These are phyloP conservation scores for Elgaria multicarinata DNA, from an alignment of 2,113 vertebrate genomes.

Conservation along the genomic window DNA sequence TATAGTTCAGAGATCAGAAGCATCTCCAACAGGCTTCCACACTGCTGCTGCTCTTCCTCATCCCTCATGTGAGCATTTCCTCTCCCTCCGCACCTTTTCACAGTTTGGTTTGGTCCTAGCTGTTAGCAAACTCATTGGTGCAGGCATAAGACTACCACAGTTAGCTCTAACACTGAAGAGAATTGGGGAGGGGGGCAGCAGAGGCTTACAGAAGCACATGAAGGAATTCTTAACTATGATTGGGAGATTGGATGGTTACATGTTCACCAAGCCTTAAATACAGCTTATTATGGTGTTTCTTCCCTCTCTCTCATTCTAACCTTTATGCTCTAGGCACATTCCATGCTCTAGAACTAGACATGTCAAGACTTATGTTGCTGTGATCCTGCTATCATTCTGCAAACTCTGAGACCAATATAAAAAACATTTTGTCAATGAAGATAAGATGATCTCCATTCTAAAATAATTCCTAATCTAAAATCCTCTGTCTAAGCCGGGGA, in stretches of 20 bases:
- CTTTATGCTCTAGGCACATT: background rate
- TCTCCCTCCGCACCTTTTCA: background rate
- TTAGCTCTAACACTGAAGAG: background rate
- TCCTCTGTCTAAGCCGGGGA: background rate
- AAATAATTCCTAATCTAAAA: background rate
- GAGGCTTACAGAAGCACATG: too few relatives aligned
- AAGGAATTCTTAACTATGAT: background rate
- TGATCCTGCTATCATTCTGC: background rate
- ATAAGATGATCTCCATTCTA: background rate
- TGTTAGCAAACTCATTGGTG: background rate
- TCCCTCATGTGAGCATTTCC: background rate
- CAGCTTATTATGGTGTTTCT: background rate
- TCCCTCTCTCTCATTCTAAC: too few relatives aligned
- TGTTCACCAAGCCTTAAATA: background rate
- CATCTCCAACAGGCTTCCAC: background rate
- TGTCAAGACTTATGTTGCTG: background rate
- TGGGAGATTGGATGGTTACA: background rate
- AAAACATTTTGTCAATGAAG: background rate
- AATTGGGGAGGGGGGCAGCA: background rate
- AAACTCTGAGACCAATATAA: background rate
- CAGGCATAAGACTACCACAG: background rate
- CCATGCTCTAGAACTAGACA: background rate
- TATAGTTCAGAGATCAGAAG: background rate
- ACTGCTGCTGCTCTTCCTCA: too few relatives aligned
- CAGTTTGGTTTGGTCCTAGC: background rate